A percentile compares a stretch with the other conserved stretches of the same genome.
These are phyloP conservation scores for Zaprionus ornatus DNA, from an alignment of 1,140 invertebrate genomes.

Conservation along the genomic window DNA sequence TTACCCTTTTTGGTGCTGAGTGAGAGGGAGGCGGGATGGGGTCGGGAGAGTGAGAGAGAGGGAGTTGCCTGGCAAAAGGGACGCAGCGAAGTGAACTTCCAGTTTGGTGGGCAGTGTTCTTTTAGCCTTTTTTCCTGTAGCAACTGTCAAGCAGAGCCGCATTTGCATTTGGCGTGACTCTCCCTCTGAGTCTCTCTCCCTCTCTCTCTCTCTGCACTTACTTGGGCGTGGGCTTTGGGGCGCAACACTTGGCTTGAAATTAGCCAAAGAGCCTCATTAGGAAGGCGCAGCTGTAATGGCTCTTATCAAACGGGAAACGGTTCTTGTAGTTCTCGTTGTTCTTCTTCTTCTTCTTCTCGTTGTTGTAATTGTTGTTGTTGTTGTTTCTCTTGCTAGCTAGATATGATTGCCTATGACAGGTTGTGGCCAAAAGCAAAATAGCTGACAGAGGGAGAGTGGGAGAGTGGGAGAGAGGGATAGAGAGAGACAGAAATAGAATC, in stretches of 20 bases:
- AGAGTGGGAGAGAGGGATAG: neutral
- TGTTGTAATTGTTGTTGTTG: neutral
- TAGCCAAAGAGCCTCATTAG: slow-evolving; percentile 73
- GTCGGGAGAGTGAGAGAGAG: slow-evolving; percentile 9
- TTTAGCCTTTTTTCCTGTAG: slow-evolving; percentile 17
- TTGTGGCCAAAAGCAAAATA: slow-evolving; percentile 31
- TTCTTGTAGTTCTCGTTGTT: slow-evolving; percentile 18
- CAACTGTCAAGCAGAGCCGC: slow-evolving; percentile 49
- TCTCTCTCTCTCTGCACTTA: neutral
- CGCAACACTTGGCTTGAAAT: slow-evolving; percentile 59
- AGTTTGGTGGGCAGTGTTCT: neutral
- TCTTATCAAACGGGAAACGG: slow-evolving; percentile 62
- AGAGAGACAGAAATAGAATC: neutral
- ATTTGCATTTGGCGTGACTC: slow-evolving; percentile 74
- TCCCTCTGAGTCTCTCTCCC: neutral
- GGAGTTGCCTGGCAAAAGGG: neutral
- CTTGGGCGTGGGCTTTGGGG: slow-evolving; percentile 33
- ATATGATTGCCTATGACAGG: slow-evolving; percentile 78
- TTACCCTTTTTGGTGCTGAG: slow-evolving; percentile 61
- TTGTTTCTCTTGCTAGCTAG: slow-evolving; percentile 30
- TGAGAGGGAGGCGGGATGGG: neutral
- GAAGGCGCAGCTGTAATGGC: slow-evolving; percentile 14
- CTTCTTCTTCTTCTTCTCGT: neutral
- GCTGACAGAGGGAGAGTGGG: neutral
- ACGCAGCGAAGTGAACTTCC: slow-evolving; percentile 5